Evolutionary conservation across 2,113 vertebrate genomes (phyloP).

Genomic region (Neodon shergylaensis): DNA sequence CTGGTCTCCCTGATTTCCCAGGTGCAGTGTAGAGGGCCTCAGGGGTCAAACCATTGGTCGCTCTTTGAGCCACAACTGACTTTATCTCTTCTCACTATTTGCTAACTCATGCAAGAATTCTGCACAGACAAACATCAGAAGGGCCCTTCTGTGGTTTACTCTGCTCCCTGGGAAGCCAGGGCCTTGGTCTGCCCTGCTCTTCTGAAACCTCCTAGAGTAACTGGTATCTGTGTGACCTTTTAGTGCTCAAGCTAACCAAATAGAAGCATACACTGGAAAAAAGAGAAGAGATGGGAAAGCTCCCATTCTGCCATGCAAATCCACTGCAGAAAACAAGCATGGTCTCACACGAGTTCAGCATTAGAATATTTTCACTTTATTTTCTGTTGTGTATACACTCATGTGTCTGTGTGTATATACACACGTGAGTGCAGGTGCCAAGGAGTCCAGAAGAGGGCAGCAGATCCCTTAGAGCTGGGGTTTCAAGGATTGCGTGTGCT

Average conservation of each 20-base stretch:
- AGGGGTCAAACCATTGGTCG: not conserved
- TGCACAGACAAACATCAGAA: constrained; percentile 18
- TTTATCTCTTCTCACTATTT: constrained; percentile 44
- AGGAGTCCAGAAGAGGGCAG: not conserved
- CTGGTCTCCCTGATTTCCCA: not conserved
- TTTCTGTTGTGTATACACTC: not conserved
- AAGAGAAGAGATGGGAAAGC: not conserved
- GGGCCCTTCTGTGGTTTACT: not conserved
- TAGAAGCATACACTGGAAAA: not conserved
- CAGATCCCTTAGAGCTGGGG: not conserved
- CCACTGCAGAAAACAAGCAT: not conserved
- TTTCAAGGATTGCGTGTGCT: not conserved
- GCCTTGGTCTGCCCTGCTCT: not conserved
- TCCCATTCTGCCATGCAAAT: not conserved
- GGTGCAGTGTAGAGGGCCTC: not conserved
- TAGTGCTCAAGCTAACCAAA: not conserved
- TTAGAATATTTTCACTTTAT: not conserved
- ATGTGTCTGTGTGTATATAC: not conserved
- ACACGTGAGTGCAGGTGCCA: not conserved
- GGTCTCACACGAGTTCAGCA: not conserved
- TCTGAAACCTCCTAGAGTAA: not conserved
- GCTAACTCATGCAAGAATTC: constrained; percentile 37
- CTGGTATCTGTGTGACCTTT: not conserved
- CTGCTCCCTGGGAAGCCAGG: constrained; percentile 6
- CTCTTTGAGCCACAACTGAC: constrained; percentile 18